Evolutionary conservation across 2,113 vertebrate genomes (phyloP), one percentile per base, ranked within the genome.

Genomic region (Herpailurus yagouaroundi): DNA sequence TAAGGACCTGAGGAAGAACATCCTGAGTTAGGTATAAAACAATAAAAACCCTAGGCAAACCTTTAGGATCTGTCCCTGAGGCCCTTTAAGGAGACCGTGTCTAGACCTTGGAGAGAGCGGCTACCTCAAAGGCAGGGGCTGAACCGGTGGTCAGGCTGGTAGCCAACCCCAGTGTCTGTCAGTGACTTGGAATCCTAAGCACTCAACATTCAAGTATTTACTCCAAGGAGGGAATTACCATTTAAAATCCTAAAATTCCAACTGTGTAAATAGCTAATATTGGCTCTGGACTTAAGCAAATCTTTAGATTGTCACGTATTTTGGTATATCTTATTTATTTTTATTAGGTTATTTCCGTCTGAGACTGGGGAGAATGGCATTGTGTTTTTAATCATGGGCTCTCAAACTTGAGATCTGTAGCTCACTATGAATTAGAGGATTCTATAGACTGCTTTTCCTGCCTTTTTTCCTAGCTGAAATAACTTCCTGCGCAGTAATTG

Each of bases 181-280:
- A 77, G 1, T 23, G 87, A 0, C n/a, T 82, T 96, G 74, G 18
- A 83, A 31, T 69, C 85, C 68, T 69, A 68, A 89, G 10, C 25
- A 29, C 45, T 71, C n/a, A 90, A 64, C 38, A 89, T 63, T 85
- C 4, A 80, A 25, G 13, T 89, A 63, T 89, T 89, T 95, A 76
- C 25, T 83, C 69, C 50, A 83, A 93, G 8, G 63, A 95, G 60
- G n/a, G 16, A 79, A 79, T 93, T 83, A 71, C 73, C 60, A 57
- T 91, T 87, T 91, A 88, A 91, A 93, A 93, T 77, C 60, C 50
- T 92, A 69, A 87, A 82, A 71, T 95, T 83, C 31, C 19, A 77
- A 73, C 12, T 48, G 3, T 55, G 8, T 93, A 64, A 94, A 66
- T 93, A 95, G 18, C 55, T 84, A 64, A 57, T 48, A 7, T 83